Conservation (phyloP, 2,888 invertebrate species). For the Drosophila niveifrons region DNA sequence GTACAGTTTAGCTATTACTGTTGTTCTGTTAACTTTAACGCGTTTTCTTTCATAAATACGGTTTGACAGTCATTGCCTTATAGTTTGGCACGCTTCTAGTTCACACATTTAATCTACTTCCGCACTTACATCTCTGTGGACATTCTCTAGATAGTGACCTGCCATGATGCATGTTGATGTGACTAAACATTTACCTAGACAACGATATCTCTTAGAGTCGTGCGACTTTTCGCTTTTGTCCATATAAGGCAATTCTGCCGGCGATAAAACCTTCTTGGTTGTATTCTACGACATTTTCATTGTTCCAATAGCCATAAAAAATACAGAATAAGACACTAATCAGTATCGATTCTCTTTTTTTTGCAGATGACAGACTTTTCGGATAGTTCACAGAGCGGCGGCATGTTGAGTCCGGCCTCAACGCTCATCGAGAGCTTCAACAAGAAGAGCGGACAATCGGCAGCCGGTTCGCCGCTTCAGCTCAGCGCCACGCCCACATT, state of each 20-base stretch:
- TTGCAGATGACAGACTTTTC: conserved; percentile 85
- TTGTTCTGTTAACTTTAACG: too few species aligned
- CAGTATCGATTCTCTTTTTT: not conserved
- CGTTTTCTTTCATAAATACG: too few species aligned
- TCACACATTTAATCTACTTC: not conserved
- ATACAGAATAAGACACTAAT: not conserved
- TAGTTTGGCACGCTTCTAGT: not conserved
- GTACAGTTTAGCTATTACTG: too few species aligned
- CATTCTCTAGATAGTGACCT: not conserved
- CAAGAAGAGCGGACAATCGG: conserved; percentile 86
- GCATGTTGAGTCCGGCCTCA: conserved; percentile 86
- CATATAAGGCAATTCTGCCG: conserved; percentile 4
- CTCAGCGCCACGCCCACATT: conserved; percentile 69
- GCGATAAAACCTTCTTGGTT: not conserved
- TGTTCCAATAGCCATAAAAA: not conserved
- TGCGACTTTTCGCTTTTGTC: not conserved
- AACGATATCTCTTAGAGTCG: not conserved
- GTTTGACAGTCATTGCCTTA: not conserved
- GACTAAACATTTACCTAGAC: conserved; percentile 6
- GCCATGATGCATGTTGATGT: not conserved
- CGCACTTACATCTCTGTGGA: not conserved
- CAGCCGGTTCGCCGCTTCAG: conserved; percentile 45
- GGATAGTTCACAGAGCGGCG: conserved; percentile 84
- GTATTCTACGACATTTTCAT: not conserved
- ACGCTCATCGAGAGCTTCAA: conserved; percentile 91